These are phyloP conservation scores for Osmerus eperlanus DNA, from an alignment of 2,113 vertebrate genomes.

Conservation along the genomic window DNA sequence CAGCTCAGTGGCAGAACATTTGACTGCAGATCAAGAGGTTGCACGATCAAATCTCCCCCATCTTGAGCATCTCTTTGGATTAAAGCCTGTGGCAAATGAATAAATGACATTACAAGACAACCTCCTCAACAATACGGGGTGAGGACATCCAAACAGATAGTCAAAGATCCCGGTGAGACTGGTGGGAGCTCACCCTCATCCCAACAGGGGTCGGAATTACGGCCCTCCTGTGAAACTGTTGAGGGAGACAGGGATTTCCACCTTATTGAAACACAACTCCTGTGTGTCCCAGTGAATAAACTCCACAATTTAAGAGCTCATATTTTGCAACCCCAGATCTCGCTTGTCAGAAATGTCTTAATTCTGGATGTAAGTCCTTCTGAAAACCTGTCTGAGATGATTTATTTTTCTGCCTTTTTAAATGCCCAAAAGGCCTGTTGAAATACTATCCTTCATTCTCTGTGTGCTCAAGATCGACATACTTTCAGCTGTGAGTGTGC, in stretches of 20 bases:
- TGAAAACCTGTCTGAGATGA: constrained; percentile 26
- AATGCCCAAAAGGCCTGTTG: constrained; percentile 21
- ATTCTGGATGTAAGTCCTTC: constrained; percentile 29
- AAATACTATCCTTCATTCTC: constrained; percentile 19
- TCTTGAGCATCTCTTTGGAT: too few species aligned
- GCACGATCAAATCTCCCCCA: too few species aligned
- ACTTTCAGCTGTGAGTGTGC: constrained; percentile 12
- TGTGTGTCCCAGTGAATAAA: constrained; percentile 5
- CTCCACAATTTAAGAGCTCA: constrained; percentile 1
- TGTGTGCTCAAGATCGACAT: constrained; percentile 20
- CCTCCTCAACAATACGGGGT: too few species aligned
- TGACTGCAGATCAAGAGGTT: constrained; percentile 80
- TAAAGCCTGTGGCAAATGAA: too few species aligned
- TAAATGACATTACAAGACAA: too few species aligned
- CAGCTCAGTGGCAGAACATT: constrained; percentile 74
- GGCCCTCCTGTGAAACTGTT: not conserved
- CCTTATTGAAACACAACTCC: constrained; percentile 11
- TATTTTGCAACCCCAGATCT: constrained; percentile 9
- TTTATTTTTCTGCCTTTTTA: constrained; percentile 39
- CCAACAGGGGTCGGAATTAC: too few species aligned
- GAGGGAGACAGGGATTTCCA: constrained; percentile 2
- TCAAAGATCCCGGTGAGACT: too few species aligned
- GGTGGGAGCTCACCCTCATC: too few species aligned
- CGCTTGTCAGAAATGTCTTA: constrained; percentile 35
- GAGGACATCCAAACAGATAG: too few species aligned